A percentile compares a stretch with the other conserved stretches of the same genome.
phyloP scores from a whole-genome alignment of 2,113 vertebrate genomes.

The Bujurquina vittata region DNA sequence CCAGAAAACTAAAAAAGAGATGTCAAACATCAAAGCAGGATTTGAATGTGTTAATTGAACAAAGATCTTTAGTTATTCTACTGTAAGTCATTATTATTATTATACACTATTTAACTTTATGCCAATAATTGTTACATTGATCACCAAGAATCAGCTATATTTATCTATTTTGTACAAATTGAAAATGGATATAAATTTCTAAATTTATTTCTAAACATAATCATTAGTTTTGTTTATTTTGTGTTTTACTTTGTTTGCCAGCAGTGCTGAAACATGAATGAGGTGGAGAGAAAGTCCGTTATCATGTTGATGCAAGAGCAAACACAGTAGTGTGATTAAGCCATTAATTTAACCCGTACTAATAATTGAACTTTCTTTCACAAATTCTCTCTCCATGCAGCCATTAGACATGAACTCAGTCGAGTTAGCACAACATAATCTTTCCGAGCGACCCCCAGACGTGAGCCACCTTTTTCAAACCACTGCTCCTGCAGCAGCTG shows the following conservation, averaged over 20 bases:
- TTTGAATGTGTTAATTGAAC: neutral
- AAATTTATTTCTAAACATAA: neutral
- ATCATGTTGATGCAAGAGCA: neutral
- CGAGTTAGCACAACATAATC: constrained; percentile 96
- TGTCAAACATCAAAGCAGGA: neutral
- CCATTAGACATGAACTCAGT: constrained; percentile 98
- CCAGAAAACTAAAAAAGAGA: neutral
- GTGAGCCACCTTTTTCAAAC: constrained; percentile 58
- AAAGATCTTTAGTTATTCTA: neutral
- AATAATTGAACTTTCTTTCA: neutral
- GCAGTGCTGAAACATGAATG: neutral
- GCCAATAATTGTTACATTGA: neutral
- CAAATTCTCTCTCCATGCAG: constrained; percentile 71
- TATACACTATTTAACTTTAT: neutral
- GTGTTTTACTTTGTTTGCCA: neutral
- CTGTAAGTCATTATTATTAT: too few relatives aligned
- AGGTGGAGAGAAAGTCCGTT: neutral
- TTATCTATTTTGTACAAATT: too few relatives aligned
- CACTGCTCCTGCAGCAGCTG: constrained; percentile 65
- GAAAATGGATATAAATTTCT: neutral
- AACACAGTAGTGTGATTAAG: neutral
- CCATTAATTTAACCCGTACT: neutral
- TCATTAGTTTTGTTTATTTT: neutral
- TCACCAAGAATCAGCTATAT: neutral
- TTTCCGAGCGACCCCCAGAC: constrained; percentile 38